These are phyloP conservation scores for Tetropium fuscum DNA, from an alignment of 2,888 invertebrate species.

Conservation along the genomic window DNA sequence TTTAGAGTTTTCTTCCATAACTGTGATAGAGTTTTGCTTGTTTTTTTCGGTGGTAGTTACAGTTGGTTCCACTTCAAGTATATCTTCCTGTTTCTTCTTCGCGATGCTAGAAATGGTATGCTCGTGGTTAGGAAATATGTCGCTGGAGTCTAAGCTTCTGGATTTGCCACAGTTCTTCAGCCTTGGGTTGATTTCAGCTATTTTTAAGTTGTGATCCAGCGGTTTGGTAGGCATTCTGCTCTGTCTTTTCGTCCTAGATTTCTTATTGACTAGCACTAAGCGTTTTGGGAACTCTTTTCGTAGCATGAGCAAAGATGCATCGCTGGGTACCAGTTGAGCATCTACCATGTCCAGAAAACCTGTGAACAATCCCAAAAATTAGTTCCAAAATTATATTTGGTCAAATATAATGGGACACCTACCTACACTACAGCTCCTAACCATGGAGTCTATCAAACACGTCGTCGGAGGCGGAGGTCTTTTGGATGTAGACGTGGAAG, in stretches of 20 bases:
- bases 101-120: conserved; percentile 25
- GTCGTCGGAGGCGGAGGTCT: conserved; percentile 35
- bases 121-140: conserved; percentile 73
- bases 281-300: conserved; percentile 83
- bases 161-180: conserved; percentile 80
- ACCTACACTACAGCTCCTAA: conserved; percentile 89
- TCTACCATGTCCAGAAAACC: conserved; percentile 80
- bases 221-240: conserved; percentile 47
- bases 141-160: conserved; percentile 87
- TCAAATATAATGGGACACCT: conserved; percentile 7
- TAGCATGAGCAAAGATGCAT: conserved; percentile 78
- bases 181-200: conserved; percentile 40
- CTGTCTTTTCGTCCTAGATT: conserved; percentile 55
- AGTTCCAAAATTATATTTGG: background rate
- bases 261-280: conserved; percentile 77
- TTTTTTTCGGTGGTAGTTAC: conserved; percentile 42
- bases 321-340: conserved; percentile 79
- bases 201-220: conserved; percentile 44
- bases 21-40: conserved; percentile 40
- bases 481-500: conserved; percentile 51
- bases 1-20: conserved; percentile 34
- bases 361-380: conserved; percentile 9
- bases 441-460: conserved; percentile 74
- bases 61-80: conserved; percentile 55
- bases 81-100: conserved; percentile 55